phyloP scores from a whole-genome alignment of 2,113 vertebrate genomes.

The Aix galericulata region DNA sequence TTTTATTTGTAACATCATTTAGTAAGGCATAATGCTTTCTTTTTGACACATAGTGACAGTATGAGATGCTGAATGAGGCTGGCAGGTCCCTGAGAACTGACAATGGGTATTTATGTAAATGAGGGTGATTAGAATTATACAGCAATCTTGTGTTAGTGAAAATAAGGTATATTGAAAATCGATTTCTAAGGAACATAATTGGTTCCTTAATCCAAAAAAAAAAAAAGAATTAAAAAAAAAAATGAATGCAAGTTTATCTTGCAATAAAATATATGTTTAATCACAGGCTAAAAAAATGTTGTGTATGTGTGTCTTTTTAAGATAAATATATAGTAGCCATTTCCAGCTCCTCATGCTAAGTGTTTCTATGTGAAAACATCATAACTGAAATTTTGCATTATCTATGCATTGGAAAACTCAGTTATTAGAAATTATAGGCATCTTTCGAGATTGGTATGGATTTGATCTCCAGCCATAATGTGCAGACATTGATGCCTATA shows the following conservation, averaged over 20 bases:
- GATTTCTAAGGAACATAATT: conserved; percentile 16
- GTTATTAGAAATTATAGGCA: not conserved
- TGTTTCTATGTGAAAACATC: not conserved
- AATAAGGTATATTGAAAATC: conserved; percentile 42
- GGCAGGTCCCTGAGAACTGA: conserved; percentile 15
- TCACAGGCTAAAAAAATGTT: not conserved
- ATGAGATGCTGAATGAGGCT: conserved; percentile 4
- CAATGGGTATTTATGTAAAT: not conserved
- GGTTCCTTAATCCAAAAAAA: not conserved
- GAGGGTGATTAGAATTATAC: not conserved
- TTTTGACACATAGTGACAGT: conserved; percentile 45
- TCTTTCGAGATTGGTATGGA: not conserved
- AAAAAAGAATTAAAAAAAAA: not conserved
- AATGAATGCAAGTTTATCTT: not conserved
- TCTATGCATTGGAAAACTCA: not conserved
- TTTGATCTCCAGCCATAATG: not conserved
- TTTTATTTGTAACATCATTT: conserved; percentile 41
- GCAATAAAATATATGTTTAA: not conserved
- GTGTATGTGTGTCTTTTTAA: not conserved
- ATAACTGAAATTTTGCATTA: not conserved
- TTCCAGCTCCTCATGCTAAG: not conserved
- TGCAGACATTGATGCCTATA: not conserved
- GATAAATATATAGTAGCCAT: not conserved
- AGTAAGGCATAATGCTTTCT: conserved; percentile 57
- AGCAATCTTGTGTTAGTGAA: not conserved